Percentiles rank a stretch among this genome's conserved stretches.
Conservation (phyloP, 1,140 invertebrate species). For the Drosophila pandora region DNA sequence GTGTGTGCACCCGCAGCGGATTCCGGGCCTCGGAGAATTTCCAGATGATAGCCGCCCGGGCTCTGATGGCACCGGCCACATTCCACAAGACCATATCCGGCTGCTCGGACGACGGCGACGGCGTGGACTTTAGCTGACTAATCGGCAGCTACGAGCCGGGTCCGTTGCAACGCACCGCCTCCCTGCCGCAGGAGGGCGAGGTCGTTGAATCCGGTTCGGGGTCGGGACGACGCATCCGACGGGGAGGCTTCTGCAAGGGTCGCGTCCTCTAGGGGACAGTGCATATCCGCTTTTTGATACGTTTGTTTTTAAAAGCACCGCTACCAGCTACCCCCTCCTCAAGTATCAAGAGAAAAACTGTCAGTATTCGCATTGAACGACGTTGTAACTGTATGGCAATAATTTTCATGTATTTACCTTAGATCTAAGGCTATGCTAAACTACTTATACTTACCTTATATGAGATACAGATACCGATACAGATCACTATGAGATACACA, state of each 20-base stretch:
- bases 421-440: slow-evolving; percentile 57
- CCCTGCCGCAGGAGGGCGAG: slow-evolving; percentile 60
- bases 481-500: slow-evolving; percentile 27
- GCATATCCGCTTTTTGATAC: slow-evolving; percentile 70
- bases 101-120: slow-evolving; percentile 79
- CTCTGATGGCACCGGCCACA: slow-evolving; percentile 78
- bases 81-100: slow-evolving; percentile 83
- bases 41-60: slow-evolving; percentile 81
- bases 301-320: slow-evolving; percentile 59
- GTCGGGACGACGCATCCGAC: slow-evolving; percentile 53
- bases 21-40: slow-evolving; percentile 82
- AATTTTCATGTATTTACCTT: slow-evolving; percentile 80
- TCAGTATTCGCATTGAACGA: slow-evolving; percentile 80
- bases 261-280: slow-evolving; percentile 58
- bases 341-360: slow-evolving; percentile 25
- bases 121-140: slow-evolving; percentile 81
- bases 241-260: slow-evolving; percentile 79
- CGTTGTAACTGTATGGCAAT: slow-evolving; percentile 81
- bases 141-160: slow-evolving; percentile 67
- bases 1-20: slow-evolving; percentile 84
- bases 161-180: slow-evolving; percentile 64
- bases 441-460: slow-evolving; percentile 21
- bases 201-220: slow-evolving; percentile 46
- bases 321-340: slow-evolving; percentile 33
- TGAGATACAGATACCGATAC: slow-evolving; percentile 23